A percentile compares a stretch with the other conserved stretches of the same genome.
phyloP scores from a whole-genome alignment of 2,888 invertebrate species.

The Patella pellucida region DNA sequence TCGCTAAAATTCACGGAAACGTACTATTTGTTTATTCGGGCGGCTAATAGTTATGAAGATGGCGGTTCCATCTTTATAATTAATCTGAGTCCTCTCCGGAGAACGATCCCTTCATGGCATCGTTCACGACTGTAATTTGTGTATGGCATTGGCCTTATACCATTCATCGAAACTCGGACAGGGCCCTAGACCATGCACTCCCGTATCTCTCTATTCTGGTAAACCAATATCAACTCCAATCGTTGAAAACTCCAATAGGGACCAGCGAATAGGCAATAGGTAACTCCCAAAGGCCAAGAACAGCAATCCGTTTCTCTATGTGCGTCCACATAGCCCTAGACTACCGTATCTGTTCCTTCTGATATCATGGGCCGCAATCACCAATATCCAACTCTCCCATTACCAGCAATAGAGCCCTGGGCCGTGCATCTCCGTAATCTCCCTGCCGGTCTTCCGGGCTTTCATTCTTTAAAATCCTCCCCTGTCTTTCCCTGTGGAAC shows the following conservation, averaged over 20 bases:
- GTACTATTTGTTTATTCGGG: too few relatives aligned
- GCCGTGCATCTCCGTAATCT: background rate
- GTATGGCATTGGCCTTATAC: too few relatives aligned
- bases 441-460: background rate
- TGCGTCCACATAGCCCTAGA: background rate
- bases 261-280: background rate
- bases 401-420: background rate
- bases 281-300: background rate
- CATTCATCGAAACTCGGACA: background rate
- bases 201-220: background rate
- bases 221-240: background rate
- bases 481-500: too few relatives aligned
- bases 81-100: background rate
- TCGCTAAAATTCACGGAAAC: too few relatives aligned
- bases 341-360: background rate
- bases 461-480: background rate
- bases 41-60: background rate
- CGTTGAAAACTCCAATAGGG: background rate
- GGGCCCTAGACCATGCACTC: background rate
- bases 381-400: too few relatives aligned
- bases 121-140: too few relatives aligned
- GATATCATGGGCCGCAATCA: too few relatives aligned
- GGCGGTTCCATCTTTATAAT: background rate
- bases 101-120: background rate
- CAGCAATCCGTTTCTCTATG: background rate